Conservation (phyloP, 2,888 invertebrate species). For the Psylliodes chrysocephalus region DNA sequence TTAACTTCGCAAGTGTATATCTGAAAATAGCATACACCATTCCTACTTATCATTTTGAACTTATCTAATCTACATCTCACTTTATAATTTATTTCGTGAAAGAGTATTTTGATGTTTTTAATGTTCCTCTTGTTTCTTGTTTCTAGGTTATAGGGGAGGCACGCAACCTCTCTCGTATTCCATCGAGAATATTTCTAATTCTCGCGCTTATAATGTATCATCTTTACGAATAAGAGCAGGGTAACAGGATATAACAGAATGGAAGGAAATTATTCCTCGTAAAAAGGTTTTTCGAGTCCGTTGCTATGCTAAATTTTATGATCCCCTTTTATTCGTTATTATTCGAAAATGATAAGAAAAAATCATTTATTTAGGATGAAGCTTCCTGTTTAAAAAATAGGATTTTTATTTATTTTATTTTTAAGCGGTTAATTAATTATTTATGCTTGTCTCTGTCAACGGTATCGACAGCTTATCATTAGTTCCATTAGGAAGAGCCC, state of each 20-base stretch:
- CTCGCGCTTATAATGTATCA: not conserved
- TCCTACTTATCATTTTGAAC: too few species aligned
- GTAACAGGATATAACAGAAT: not conserved
- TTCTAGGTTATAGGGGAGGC: not conserved
- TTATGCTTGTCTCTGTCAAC: too few species aligned
- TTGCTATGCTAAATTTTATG: not conserved
- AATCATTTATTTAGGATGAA: too few species aligned
- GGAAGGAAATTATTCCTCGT: constrained; percentile 1
- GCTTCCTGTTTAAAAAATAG: too few species aligned
- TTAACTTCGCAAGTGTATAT: too few species aligned
- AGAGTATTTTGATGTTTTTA: not conserved
- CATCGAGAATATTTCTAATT: not conserved
- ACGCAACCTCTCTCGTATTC: not conserved
- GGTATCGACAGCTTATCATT: too few species aligned
- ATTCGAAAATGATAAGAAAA: too few species aligned
- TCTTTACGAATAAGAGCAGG: not conserved
- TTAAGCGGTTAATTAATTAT: too few species aligned
- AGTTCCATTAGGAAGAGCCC: too few species aligned
- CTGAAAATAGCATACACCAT: too few species aligned
- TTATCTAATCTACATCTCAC: too few species aligned
- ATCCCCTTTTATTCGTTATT: not conserved
- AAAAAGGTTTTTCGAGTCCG: not conserved
- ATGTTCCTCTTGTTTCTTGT: not conserved
- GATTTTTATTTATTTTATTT: too few species aligned
- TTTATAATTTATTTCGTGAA: not conserved